Percentiles rank a stretch among this genome's conserved stretches.
These are phyloP conservation scores for Piaya cayana DNA, from an alignment of 2,113 vertebrate genomes.

Conservation along the genomic window DNA sequence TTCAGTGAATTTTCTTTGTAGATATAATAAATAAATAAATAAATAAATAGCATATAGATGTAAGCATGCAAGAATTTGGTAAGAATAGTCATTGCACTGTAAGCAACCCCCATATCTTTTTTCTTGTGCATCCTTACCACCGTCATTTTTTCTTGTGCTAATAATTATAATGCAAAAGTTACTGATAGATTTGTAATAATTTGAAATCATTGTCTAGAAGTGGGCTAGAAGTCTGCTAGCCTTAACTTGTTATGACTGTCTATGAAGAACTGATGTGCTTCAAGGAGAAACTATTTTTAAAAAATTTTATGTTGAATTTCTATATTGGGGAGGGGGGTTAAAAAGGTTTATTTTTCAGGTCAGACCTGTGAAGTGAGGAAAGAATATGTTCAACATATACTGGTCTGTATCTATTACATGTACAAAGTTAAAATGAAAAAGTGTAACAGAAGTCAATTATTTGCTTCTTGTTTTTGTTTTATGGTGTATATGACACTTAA, in stretches of 20 bases:
- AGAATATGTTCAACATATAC: neutral
- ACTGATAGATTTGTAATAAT: neutral
- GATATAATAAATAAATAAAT: neutral
- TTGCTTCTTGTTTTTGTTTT: neutral
- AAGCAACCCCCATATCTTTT: neutral
- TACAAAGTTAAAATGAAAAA: neutral
- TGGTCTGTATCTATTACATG: fast-evolving
- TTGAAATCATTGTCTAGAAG: neutral
- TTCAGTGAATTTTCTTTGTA: neutral
- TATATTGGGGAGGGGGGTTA: neutral
- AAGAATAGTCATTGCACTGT: neutral
- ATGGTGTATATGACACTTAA: neutral
- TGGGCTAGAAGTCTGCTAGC: neutral
- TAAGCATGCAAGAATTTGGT: neutral
- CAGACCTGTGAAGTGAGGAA: neutral
- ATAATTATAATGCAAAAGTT: neutral
- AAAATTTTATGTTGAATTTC: neutral
- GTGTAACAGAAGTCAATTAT: neutral
- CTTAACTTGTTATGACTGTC: neutral
- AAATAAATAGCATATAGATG: neutral
- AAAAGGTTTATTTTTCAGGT: neutral
- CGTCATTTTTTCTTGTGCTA: neutral
- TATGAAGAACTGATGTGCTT: neutral
- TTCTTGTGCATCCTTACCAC: neutral
- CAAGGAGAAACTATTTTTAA: neutral